Evolutionary conservation across 2,113 vertebrate species (phyloP), one percentile per base, ranked within the genome.

Genomic region (Sphaerodactylus townsendi): DNA sequence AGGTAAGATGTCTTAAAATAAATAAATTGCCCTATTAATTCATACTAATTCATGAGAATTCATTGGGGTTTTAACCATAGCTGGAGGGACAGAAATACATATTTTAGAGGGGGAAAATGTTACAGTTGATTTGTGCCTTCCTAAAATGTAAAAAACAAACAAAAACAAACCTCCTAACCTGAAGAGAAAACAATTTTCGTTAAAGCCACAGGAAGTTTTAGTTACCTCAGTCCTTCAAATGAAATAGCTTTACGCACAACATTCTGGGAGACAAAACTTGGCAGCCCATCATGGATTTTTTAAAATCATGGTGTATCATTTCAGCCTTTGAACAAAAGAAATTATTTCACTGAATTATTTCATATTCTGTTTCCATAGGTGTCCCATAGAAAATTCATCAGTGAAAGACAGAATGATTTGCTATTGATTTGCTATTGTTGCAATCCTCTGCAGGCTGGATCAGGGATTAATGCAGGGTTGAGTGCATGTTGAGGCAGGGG

Each of bases 231-330:
- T 8, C 77, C 48, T 66, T 10, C 41, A 74, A 85, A n/a, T 11
- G 66, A 73, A n/a, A 2, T 13, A n/a, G 30, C 48, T 66, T 65
- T 33, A 65, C 74, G 68, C 33, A 66, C 10, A 19, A 23, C 53
- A 23, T 19, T 11, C 17, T 33, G 35, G 15, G 44, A 65, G 44
- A 37, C 69, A 65, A 44, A 11, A 28, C 33, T 14, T 33, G 69
- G n/a, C 3, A 62, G 14, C 50, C 50, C 19, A 73, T 70, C 66
- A 83, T 75, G 89, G 44, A 2, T 37, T 85, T 90, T 75, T 75
- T 79, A 41, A 30, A 77, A 25, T 59, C 15, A 23, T 8, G 80
- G 5, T 48, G 37, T 1, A 6, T 81, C 35, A 87, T 68, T 30
- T 2, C 30, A 82, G 50, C 3, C 3, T 21, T 87, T 73, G 23